Base-by-base conservation (phyloP, 2,888 invertebrate genomes). In the Dryomyza anilis region DNA sequence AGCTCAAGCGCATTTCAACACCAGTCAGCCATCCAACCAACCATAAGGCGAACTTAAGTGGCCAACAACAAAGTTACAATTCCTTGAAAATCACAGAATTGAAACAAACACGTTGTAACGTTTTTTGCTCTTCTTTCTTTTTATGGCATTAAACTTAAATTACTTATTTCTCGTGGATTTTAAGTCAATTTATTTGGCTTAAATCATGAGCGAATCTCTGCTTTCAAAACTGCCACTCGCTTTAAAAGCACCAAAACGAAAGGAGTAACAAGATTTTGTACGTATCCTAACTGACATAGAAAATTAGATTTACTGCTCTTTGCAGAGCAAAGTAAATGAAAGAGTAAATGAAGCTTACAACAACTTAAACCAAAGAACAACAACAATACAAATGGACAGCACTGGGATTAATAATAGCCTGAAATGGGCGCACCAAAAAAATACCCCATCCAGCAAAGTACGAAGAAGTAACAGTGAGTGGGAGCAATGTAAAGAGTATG, bases 171-270 rank as follows among this genome's bases (percentile, higher is more conserved):
- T 52, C 16, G 50, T 36, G 68, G 67, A 69, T 68, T 68, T 63
- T 63, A 64, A 69, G 71, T 70, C 67, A 70, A 69, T 70, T 70
- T 70, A 70, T 71, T 67, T 68, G 69, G 70, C 67, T 69, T 68
- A 69, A 71, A 68, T 68, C 65, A 67, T 65, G 70, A 70, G 63
- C 16, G n/a, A n/a, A n/a, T n/a, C n/a, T n/a, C n/a, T n/a, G n/a
- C n/a, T n/a, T n/a, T n/a, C n/a, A n/a, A n/a, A n/a, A n/a, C n/a
- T n/a, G n/a, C n/a, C n/a, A n/a, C n/a, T n/a, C n/a, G n/a, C n/a
- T n/a, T n/a, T n/a, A n/a, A n/a, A n/a, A n/a, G n/a, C n/a, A n/a
- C 25, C 23, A 52, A 25, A 48, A 25, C 7, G 55, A 16, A 30
- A 33, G n/a, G n/a, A n/a, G n/a, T n/a, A n/a, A n/a, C n/a, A n/a